A percentile compares a stretch with the other conserved stretches of the same genome.
phyloP scores from a whole-genome alignment of 2,888 invertebrate genomes.

The Caenorhabditis afra region DNA sequence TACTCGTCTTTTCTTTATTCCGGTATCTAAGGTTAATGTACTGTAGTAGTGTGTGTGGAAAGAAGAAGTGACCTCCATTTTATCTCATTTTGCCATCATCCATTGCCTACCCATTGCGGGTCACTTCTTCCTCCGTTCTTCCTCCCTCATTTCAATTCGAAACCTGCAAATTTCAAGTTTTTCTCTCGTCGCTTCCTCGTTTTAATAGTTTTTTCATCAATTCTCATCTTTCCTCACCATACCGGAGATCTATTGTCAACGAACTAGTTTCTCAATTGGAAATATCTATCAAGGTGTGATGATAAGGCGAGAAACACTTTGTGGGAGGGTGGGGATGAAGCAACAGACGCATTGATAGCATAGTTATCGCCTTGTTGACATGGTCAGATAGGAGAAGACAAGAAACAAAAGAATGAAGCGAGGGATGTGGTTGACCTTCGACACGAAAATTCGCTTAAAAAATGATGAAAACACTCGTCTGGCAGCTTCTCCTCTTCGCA shows the following conservation, averaged over 20 bases:
- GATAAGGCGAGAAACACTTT: background rate
- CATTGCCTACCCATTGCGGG: slow-evolving; percentile 31
- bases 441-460: too few relatives aligned
- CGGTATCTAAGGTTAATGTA: slow-evolving; percentile 5
- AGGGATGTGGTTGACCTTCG: slow-evolving; percentile 28
- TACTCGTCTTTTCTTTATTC: slow-evolving; percentile 2
- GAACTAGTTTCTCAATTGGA: slow-evolving; percentile 19
- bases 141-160: slow-evolving; percentile 1
- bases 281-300: background rate
- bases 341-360: slow-evolving; percentile 29
- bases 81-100: slow-evolving; percentile 36
- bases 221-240: slow-evolving; percentile 2
- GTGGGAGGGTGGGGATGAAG: too few relatives aligned
- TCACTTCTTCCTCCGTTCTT: slow-evolving; percentile 27
- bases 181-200: slow-evolving; percentile 13
- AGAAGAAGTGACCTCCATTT: slow-evolving; percentile 31
- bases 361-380: slow-evolving; percentile 38
- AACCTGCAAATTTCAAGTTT: background rate
- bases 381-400: slow-evolving; percentile 17
- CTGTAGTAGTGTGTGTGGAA: slow-evolving; percentile 12
- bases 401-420: slow-evolving; percentile 36
- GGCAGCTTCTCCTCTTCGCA: slow-evolving; percentile 6
- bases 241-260: slow-evolving; percentile 33
- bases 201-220: background rate
- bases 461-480: background rate